A percentile compares a stretch with the other conserved stretches of the same genome.
These are phyloP conservation scores for Chondrilla cf. caribensis DNA, from an alignment of 37 sponge, comb jelly and placozoan species.

Conservation along the genomic window DNA sequence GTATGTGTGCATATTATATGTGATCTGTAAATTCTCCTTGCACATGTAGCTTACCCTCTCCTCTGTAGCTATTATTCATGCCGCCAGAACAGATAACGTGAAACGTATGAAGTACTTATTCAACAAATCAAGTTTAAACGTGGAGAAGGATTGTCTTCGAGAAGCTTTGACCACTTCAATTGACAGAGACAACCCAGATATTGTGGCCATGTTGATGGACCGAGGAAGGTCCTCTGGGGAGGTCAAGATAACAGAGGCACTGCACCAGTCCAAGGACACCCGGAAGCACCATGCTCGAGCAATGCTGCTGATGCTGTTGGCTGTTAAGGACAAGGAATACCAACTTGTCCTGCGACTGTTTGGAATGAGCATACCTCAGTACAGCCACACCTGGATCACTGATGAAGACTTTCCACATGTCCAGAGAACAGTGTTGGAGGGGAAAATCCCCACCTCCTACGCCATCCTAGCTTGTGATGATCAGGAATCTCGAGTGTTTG, in stretches of 20 bases:
- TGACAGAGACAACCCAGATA: slow-evolving; percentile 39
- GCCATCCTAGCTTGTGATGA: slow-evolving; percentile 18
- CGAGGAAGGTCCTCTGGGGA: slow-evolving; percentile 35
- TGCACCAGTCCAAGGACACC: slow-evolving; percentile 1
- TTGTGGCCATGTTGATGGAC: slow-evolving; percentile 44
- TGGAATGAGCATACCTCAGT: slow-evolving; percentile 21
- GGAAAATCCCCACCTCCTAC: slow-evolving; percentile 44
- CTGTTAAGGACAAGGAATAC: slow-evolving; percentile 35
- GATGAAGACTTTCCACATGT: slow-evolving; percentile 33
- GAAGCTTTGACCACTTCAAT: slow-evolving; percentile 47
- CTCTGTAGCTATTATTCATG: not conserved
- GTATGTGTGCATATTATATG: too few species aligned
- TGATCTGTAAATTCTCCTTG: too few species aligned
- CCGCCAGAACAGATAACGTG: slow-evolving; percentile 4
- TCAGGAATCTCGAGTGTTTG: slow-evolving; percentile 32
- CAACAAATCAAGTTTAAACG: not conserved
- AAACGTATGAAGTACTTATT: not conserved
- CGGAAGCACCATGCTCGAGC: slow-evolving; percentile 33
- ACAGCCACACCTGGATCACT: not conserved
- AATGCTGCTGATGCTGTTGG: slow-evolving; percentile 47
- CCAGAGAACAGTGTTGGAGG: slow-evolving; percentile 26
- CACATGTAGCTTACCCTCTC: too few species aligned
- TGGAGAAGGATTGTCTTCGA: slow-evolving; percentile 45
- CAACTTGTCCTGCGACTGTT: slow-evolving; percentile 37
- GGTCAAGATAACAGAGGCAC: slow-evolving; percentile 14